phyloP scores from a whole-genome alignment of 2,113 vertebrate genomes.

The Tachysurus vachellii region DNA sequence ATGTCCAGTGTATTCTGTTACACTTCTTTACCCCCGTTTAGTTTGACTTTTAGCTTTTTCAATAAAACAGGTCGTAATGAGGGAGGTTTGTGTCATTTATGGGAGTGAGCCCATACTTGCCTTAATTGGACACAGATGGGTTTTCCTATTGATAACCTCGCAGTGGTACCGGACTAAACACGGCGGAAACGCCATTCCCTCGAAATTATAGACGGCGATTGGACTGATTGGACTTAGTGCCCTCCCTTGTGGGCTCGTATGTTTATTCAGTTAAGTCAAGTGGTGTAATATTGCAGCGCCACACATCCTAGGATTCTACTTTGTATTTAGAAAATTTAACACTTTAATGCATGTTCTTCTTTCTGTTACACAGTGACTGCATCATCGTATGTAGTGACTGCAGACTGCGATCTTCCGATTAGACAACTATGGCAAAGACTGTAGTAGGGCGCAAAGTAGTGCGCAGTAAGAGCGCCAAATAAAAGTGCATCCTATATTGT shows the following conservation, averaged over 20 bases:
- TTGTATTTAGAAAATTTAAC: constrained; percentile 19
- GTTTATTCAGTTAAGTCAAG: constrained; percentile 52
- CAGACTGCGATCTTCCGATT: not conserved
- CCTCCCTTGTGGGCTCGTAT: constrained; percentile 37
- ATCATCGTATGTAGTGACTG: too few species aligned
- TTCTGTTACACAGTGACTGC: not conserved
- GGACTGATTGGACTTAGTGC: constrained; percentile 35
- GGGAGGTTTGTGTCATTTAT: constrained; percentile 64
- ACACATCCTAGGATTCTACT: constrained; percentile 11
- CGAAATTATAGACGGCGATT: constrained; percentile 57
- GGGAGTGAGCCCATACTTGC: constrained; percentile 57
- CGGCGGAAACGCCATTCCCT: constrained; percentile 37
- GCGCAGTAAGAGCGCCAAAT: not conserved
- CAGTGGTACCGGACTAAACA: constrained; percentile 48
- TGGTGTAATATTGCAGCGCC: constrained; percentile 34
- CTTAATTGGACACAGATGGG: constrained; percentile 72
- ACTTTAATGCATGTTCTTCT: not conserved
- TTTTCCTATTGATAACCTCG: constrained; percentile 62
- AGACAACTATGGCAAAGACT: not conserved
- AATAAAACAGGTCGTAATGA: constrained; percentile 68
- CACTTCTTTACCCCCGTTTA: constrained; percentile 49
- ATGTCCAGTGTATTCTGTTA: constrained; percentile 42
- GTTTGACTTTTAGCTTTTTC: constrained; percentile 60
- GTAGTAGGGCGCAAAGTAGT: not conserved
- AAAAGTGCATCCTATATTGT: not conserved